A percentile compares a stretch with the other conserved stretches of the same genome.
Evolutionary conservation across 2,113 vertebrate genomes (phyloP).

Genomic region (Uropsilus gracilis): DNA sequence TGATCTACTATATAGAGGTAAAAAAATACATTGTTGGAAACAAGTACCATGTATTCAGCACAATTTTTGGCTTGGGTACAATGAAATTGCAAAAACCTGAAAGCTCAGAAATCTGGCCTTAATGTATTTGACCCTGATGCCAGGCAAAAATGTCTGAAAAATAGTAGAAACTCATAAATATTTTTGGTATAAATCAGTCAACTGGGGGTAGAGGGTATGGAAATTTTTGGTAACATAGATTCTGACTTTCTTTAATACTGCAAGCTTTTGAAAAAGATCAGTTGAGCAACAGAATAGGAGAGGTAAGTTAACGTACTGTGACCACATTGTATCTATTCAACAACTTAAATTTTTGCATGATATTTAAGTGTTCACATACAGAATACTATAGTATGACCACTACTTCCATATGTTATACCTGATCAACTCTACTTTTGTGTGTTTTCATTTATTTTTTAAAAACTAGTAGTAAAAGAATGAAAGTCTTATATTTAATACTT

Average conservation of each 20-base stretch:
- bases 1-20: not conserved
- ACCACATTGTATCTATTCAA: not conserved
- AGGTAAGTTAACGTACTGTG: not conserved
- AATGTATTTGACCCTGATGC: not conserved
- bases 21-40: not conserved
- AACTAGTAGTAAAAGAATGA: constrained; percentile 53
- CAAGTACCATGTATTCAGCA: not conserved
- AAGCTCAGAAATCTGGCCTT: not conserved
- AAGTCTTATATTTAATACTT: constrained; percentile 63
- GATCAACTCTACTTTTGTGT: not conserved
- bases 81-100: not conserved
- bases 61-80: not conserved
- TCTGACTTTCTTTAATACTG: constrained; percentile 5
- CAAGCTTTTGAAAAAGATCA: not conserved
- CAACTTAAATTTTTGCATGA: not conserved
- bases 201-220: not conserved
- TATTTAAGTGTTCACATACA: not conserved
- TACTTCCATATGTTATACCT: constrained; percentile 43
- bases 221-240: not conserved
- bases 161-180: not conserved
- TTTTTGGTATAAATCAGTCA: not conserved
- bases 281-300: not conserved
- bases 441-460: constrained; percentile 59
- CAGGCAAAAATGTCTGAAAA: not conserved
- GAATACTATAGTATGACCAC: not conserved